Evolutionary conservation across 2,113 vertebrate genomes (phyloP).

Genomic region (Pseudorasbora parva): DNA sequence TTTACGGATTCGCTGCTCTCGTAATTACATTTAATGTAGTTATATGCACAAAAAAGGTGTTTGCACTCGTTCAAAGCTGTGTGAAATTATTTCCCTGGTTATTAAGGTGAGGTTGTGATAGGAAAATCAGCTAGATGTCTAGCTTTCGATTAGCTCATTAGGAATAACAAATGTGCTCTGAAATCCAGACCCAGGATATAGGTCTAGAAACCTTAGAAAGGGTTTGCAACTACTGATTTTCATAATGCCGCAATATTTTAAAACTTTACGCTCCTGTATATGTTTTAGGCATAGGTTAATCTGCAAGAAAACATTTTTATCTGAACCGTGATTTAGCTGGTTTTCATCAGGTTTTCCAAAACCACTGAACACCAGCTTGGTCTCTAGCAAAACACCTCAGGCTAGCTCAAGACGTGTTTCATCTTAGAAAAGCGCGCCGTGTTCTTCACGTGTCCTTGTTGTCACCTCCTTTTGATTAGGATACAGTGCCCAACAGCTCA

Average conservation of each 20-base stretch:
- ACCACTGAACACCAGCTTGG: background rate
- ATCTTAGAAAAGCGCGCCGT: background rate
- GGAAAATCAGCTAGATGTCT: background rate
- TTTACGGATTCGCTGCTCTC: slow-evolving; percentile 62
- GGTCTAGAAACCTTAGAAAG: background rate
- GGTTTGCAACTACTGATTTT: slow-evolving; percentile 17
- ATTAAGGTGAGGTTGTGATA: background rate
- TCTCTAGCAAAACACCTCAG: background rate
- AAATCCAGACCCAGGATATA: background rate
- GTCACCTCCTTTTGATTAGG: slow-evolving; percentile 40
- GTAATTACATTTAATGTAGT: slow-evolving; percentile 65
- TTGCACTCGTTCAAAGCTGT: slow-evolving; percentile 48
- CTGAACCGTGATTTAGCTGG: background rate
- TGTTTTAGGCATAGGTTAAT: background rate
- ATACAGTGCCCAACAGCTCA: slow-evolving; percentile 16
- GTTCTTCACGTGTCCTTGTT: slow-evolving; percentile 27
- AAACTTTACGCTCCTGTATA: background rate
- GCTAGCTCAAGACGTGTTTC: background rate
- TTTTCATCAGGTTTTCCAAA: background rate
- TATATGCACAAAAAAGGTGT: slow-evolving; percentile 46
- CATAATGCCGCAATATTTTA: slow-evolving; percentile 7
- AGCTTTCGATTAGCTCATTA: slow-evolving; percentile 25
- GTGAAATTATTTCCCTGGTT: slow-evolving; percentile 9
- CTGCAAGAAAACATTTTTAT: background rate
- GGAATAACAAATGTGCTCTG: slow-evolving; percentile 11